Evolutionary conservation across 2,888 invertebrate species (phyloP), one percentile per base, ranked within the genome.

Genomic region (Tiliacea aurago): DNA sequence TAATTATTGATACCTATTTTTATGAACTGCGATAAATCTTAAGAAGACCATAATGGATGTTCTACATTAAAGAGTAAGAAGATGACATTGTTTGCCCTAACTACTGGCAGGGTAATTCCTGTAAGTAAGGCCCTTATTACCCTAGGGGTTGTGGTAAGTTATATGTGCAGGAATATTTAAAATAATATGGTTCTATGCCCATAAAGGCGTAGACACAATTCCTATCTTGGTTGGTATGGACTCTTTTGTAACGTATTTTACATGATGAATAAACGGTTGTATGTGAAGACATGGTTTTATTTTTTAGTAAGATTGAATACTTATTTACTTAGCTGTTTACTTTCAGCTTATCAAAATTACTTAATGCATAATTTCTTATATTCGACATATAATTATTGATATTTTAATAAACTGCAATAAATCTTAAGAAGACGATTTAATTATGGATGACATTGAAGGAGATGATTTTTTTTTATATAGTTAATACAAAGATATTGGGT

Each of bases 171-270:
- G 61, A 59, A 81, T 68, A 70, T 67, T 70, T 62, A 2, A 49
- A 68, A 56, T 51, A 68, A 56, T 51, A 70, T 47, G 1, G 45
- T 58, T 65, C 37, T 58, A 53, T 47, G 51, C 37, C 55, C 18
- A 3, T 51, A 43, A 7, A 45, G 37, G 37, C 28, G 15, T 71
- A 64, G 45, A 49, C 67, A 65, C 56, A 65, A 74, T 78, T 80
- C 66, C 68, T 73, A 49, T 76, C 81, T 84, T 81, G 83, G 83
- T 86, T 87, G 81, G 84, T 85, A 87, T 89, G 82, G 80, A 88
- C 87, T 84, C 86, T 91, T 92, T 92, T 92, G 83, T 92, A 83
- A 83, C 86, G 86, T 88, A 90, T 89, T 92, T 91, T 92, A 92
- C 87, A 90, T 81, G 80, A 73, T 67, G 84, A 91, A 89, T 91